These are phyloP conservation scores for Eulimnadia texana DNA, from an alignment of 1,140 invertebrate species.

Conservation along the genomic window DNA sequence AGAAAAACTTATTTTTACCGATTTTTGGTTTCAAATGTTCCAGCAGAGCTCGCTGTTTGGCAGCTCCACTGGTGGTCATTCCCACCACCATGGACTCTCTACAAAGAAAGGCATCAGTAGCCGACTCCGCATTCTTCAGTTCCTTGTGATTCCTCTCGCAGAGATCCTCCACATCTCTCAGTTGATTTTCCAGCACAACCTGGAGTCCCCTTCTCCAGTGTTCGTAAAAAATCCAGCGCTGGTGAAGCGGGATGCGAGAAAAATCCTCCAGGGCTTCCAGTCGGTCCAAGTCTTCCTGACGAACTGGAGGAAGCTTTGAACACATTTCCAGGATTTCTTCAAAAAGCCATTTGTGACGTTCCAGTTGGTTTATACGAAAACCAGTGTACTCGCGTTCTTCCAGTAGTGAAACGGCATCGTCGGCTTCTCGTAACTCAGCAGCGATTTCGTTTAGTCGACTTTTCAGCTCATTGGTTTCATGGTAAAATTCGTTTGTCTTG, in stretches of 20 bases:
- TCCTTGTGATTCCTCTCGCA: background rate
- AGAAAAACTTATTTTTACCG: no score
- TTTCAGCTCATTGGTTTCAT: background rate
- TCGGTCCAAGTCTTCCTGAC: background rate
- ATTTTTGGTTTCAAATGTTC: constrained; percentile 43
- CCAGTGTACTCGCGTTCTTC: background rate
- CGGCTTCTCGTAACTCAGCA: no score
- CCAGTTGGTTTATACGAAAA: background rate
- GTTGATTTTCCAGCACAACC: constrained; percentile 2
- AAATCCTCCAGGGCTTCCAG: background rate
- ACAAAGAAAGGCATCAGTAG: constrained; percentile 21
- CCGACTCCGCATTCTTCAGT: background rate
- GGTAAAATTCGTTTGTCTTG: background rate
- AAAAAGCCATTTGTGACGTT: background rate
- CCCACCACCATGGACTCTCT: constrained; percentile 38
- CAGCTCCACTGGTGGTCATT: constrained; percentile 63
- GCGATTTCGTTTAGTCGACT: no score
- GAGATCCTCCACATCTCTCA: background rate
- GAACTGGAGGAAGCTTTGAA: background rate
- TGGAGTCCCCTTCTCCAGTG: background rate
- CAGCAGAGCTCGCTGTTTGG: constrained; percentile 45
- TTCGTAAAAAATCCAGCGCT: background rate
- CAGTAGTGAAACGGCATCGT: background rate
- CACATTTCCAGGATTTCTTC: constrained; percentile 4
- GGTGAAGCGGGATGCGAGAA: background rate